Evolutionary conservation across 2,888 invertebrate species (phyloP), one percentile per base, ranked within the genome.

Genomic region (Cordilura impudica): DNA sequence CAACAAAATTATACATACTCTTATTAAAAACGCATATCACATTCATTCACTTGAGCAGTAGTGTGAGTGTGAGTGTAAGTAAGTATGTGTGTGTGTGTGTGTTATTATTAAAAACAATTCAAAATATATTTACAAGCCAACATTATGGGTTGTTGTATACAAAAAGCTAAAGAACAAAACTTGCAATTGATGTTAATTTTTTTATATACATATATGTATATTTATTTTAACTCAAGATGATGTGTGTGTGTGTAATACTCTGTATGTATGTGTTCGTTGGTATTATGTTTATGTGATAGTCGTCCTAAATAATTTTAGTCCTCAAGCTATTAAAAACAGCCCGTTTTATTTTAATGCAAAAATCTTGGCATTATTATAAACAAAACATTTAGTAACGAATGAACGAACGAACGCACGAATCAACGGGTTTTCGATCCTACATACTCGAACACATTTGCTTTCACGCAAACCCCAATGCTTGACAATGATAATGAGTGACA

Each of bases 401-500:
- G n/a, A n/a, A 7, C 31, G 16, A 39, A 53, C 26, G 53, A 39
- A 29, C 19, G 26, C n/a, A n/a, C n/a, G n/a, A n/a, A n/a, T 35
- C 56, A 16, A 19, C 14, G 39, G 18, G 35, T 74, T 61, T 74
- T 53, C 39, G 43, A 51, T 49, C 53, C 45, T 19, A 29, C 29
- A 31, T 45, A 18, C 31, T 12, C 35, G 1, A 5, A 60, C 23
- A 65, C 14, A 54, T 21, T 56, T 8, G 47, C 43, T 35, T 26
- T 47, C 39, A 69, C 54, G 16, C 51, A 67, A 60, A 45, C 39
- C 51, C 47, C 49, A 69, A 65, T 66, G 67, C 67, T 76, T 69
- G 73, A 71, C 81, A 71, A 81, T 78, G 78, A 81, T 81, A 75
- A 79, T 79, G 77, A 82, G 72, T 71, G 56, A 53, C 72, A 81